Percentiles rank a stretch among this genome's conserved stretches.
These are phyloP conservation scores for Leucophora obtusa DNA, from an alignment of 2,888 invertebrate genomes.

Conservation along the genomic window DNA sequence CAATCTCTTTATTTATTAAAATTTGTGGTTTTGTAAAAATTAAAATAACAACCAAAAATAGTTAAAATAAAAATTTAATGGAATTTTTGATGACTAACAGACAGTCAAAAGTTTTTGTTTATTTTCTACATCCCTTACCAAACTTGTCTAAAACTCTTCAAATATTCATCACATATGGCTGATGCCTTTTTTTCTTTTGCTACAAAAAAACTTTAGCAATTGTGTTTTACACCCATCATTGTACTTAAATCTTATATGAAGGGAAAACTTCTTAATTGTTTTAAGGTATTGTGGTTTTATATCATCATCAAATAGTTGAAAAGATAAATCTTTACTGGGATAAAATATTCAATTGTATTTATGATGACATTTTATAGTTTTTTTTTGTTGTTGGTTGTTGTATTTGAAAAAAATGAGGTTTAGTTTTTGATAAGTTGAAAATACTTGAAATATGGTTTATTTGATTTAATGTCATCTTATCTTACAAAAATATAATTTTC, in stretches of 20 bases:
- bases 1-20: not conserved
- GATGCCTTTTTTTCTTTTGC: slow-evolving; percentile 30
- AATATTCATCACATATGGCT: slow-evolving; percentile 52
- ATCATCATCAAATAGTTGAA: slow-evolving; percentile 33
- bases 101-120: slow-evolving; percentile 47
- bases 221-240: slow-evolving; percentile 26
- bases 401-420: not conserved
- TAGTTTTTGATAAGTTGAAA: slow-evolving; percentile 12
- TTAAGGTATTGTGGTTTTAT: slow-evolving; percentile 60
- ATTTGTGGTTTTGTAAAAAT: slow-evolving; percentile 44
- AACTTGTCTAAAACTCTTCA: slow-evolving; percentile 34
- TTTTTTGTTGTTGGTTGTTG: not conserved
- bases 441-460: not conserved
- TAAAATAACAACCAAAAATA: slow-evolving; percentile 33
- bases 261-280: slow-evolving; percentile 61
- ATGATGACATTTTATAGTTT: not conserved
- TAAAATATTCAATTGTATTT: not conserved
- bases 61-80: slow-evolving; percentile 56
- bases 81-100: slow-evolving; percentile 61
- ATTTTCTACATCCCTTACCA: not conserved
- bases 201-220: slow-evolving; percentile 42
- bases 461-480: not conserved
- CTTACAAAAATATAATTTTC: not conserved
- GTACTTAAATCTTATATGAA: not conserved
- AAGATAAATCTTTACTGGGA: not conserved